phyloP scores from a whole-genome alignment of 2,797 vertebrate species.

The Phoebastria nigripes region DNA sequence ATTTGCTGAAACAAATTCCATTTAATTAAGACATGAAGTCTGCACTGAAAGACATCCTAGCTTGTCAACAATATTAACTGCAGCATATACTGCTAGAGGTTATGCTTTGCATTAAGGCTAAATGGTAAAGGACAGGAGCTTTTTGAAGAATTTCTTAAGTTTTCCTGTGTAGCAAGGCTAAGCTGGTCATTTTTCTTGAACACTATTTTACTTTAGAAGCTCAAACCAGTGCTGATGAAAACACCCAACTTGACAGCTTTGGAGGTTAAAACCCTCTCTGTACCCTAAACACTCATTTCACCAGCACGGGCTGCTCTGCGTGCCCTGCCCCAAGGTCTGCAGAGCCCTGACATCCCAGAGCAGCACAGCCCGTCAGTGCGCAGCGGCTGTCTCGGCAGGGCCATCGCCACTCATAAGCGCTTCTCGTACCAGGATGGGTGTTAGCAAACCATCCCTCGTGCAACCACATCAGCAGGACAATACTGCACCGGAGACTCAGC shows the following conservation, averaged over 20 bases:
- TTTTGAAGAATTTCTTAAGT: neutral
- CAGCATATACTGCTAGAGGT: constrained; percentile 5
- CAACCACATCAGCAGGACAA: neutral
- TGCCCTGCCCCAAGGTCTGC: neutral
- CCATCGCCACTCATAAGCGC: neutral
- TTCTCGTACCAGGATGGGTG: neutral
- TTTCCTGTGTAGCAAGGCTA: neutral
- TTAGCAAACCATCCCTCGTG: neutral
- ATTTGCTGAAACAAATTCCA: constrained; percentile 51
- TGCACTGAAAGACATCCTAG: constrained; percentile 8
- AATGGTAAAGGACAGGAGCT: neutral
- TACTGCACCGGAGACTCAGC: neutral
- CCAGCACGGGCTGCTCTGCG: neutral
- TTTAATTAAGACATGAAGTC: constrained; percentile 57
- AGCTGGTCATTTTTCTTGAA: neutral
- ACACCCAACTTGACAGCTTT: neutral
- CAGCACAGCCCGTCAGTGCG: neutral
- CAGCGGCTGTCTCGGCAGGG: neutral
- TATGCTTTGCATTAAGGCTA: neutral
- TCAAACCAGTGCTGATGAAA: neutral
- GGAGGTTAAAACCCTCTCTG: neutral
- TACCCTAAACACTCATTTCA: neutral
- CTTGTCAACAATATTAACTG: constrained; percentile 33
- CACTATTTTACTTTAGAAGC: neutral
- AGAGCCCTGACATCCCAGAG: neutral